Evolutionary conservation across 2,797 vertebrate genomes (phyloP).

Genomic region (Pseudomugil gertrudae): DNA sequence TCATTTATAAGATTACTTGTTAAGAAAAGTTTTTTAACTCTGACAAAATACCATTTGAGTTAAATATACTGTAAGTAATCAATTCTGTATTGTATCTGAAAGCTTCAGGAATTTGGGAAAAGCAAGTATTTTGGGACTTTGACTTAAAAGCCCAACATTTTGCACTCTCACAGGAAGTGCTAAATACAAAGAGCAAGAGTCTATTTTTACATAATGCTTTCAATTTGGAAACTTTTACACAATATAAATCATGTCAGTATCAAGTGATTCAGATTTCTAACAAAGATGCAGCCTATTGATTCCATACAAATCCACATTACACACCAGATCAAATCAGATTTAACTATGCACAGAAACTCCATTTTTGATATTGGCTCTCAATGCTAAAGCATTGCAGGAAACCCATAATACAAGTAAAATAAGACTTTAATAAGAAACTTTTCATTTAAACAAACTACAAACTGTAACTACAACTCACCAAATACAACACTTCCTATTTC

Average conservation of each 20-base stretch:
- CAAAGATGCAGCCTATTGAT: neutral
- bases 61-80: no score
- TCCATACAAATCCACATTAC: neutral
- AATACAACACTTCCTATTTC: slow-evolving; percentile 45
- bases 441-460: slow-evolving; percentile 36
- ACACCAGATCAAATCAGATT: neutral
- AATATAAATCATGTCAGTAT: neutral
- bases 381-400: slow-evolving; percentile 1
- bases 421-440: slow-evolving; percentile 10
- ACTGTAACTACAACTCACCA: slow-evolving; percentile 42
- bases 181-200: neutral
- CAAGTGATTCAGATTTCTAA: neutral
- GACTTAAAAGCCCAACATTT: neutral
- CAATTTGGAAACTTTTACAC: neutral
- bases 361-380: neutral
- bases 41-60: neutral
- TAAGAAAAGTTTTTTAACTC: slow-evolving; percentile 6
- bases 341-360: neutral
- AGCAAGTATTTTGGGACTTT: neutral
- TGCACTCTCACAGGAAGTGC: neutral
- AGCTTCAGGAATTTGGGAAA: neutral
- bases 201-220: neutral
- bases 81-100: neutral
- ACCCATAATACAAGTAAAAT: neutral
- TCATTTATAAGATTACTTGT: slow-evolving; percentile 6